Evolutionary conservation across 2,888 invertebrate species (phyloP), one percentile per base, ranked within the genome.

Genomic region (Eristalis arbustorum): DNA sequence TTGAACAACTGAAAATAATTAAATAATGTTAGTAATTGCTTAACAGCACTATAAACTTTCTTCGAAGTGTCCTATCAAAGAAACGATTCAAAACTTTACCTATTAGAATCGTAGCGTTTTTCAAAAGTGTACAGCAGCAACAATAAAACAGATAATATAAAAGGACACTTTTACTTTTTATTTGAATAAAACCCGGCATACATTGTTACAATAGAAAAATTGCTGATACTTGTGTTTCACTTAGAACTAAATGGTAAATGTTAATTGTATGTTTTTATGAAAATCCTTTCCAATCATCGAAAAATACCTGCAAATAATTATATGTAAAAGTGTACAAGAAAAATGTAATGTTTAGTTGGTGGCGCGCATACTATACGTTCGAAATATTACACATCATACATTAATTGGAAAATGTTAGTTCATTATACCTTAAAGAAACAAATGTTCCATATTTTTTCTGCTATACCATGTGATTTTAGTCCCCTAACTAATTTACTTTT

Each of bases 1-100:
- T 74, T 91, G 92, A 49, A 91, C 90, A 34, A 90, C 91, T 91
- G 89, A 59, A 91, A 91, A 49, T 18, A 49, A 49, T 49, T 1
- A 49, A 49, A 4, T 18, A 18, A 2, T 49, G 5, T 49, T 49
- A 49, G 49, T 49, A 49, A 49, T 49, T 5, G 2, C 14, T 42
- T 42, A n/a, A n/a, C n/a, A n/a, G 1, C 5, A 14, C 4, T 49
- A 18, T 49, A 8, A 18, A 8, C 49, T 49, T 49, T 10, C 18
- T 49, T 6, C 14, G 13, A 6, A 42, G 18, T 6, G 18, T 5
- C 2, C 49, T 49, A 49, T 49, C n/a, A 18, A 49, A 3, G 0
- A 18, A 18, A 49, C 6, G n/a, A 49, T 18, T 18, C 8, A 2
- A 62, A 62, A 62, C 28, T 31, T 62, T 28, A 62, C 31, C 18